Conservation (phyloP, 2,797 vertebrate genomes). For the Cheirogaleus major region DNA sequence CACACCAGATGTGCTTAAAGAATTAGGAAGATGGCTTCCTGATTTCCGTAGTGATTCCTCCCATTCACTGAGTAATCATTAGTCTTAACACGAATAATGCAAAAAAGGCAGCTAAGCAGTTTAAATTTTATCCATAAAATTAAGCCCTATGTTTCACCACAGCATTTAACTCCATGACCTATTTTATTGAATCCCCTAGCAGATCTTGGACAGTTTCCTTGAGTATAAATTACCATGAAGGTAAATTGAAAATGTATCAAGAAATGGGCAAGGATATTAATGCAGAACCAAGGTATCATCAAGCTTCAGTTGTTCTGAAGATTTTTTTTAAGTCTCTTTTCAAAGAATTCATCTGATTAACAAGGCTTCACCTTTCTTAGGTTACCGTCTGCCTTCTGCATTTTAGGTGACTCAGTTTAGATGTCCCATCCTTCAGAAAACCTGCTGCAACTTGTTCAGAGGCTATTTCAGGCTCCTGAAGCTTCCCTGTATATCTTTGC, state of each 20-base stretch:
- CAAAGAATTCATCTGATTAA: slow-evolving; percentile 58
- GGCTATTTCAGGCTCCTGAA: neutral
- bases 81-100: slow-evolving; percentile 60
- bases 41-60: neutral
- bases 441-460: neutral
- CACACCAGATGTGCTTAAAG: neutral
- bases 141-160: slow-evolving; percentile 60
- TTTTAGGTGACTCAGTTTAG: neutral
- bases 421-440: neutral
- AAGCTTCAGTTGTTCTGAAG: slow-evolving; percentile 53
- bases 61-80: slow-evolving; percentile 15
- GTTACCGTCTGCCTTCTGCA: neutral
- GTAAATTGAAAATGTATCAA: slow-evolving; percentile 72
- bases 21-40: neutral
- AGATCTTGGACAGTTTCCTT: slow-evolving; percentile 70
- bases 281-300: slow-evolving; percentile 57
- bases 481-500: neutral
- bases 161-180: slow-evolving; percentile 76
- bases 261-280: slow-evolving; percentile 57
- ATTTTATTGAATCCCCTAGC: slow-evolving; percentile 72
- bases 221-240: slow-evolving; percentile 73
- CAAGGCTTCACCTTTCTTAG: slow-evolving; percentile 29
- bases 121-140: slow-evolving; percentile 78
- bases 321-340: slow-evolving; percentile 11
- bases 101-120: slow-evolving; percentile 63